Evolutionary conservation across 2,888 invertebrate genomes (phyloP).

Genomic region (Dryomyza anilis): DNA sequence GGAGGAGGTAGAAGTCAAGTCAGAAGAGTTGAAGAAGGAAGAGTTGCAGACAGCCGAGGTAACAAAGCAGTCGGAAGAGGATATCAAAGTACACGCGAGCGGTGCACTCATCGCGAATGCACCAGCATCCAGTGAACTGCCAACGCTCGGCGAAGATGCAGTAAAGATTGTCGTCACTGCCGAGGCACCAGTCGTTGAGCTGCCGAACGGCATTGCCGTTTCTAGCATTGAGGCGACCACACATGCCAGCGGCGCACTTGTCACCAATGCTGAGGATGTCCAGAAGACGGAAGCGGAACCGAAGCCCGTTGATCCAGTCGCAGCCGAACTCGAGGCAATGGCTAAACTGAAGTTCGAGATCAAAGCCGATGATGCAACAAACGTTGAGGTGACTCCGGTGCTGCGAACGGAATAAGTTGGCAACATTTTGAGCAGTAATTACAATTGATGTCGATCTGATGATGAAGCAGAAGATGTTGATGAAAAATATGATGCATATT

Average conservation of each 20-base stretch:
- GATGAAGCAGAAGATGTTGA: too few relatives aligned
- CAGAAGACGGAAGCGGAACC: neutral
- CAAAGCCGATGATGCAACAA: conserved; percentile 41
- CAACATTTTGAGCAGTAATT: neutral
- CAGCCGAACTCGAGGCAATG: conserved; percentile 47
- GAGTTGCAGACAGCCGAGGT: too few relatives aligned
- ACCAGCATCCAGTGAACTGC: too few relatives aligned
- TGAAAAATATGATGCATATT: too few relatives aligned
- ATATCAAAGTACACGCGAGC: neutral
- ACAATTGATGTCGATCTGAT: neutral
- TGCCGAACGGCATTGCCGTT: too few relatives aligned
- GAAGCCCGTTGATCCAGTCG: conserved; percentile 30
- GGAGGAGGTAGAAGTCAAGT: too few relatives aligned
- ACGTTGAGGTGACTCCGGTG: conserved; percentile 52
- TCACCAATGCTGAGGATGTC: neutral
- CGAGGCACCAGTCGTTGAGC: neutral
- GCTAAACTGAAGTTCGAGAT: conserved; percentile 58
- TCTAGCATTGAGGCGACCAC: neutral
- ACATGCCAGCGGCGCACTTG: neutral
- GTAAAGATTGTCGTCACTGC: neutral
- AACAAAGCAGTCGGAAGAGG: too few relatives aligned
- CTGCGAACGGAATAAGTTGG: conserved; percentile 40
- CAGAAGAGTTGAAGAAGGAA: too few relatives aligned
- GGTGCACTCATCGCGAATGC: neutral
- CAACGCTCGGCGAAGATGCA: neutral